These are phyloP conservation scores for Orchesella cincta DNA, from an alignment of 1,140 invertebrate species.

Conservation along the genomic window DNA sequence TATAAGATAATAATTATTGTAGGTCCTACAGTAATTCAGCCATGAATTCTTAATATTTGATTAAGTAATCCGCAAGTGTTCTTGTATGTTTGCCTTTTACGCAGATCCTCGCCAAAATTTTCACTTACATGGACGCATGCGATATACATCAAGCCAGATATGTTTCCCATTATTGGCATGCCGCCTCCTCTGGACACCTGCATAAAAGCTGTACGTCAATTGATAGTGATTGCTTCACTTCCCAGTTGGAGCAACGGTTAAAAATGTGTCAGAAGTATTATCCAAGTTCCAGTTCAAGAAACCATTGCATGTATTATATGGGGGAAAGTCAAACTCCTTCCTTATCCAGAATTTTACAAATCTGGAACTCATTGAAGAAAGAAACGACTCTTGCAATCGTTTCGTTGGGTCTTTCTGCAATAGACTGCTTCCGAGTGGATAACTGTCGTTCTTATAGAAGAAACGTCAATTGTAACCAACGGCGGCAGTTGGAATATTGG, in stretches of 20 bases:
- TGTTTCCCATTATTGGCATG: background rate
- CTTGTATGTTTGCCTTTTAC: background rate
- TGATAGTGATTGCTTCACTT: background rate
- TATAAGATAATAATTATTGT: no score
- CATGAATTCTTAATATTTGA: background rate
- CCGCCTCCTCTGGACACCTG: background rate
- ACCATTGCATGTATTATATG: background rate
- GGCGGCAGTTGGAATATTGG: conserved; percentile 21
- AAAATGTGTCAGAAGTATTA: background rate
- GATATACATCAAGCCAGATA: background rate
- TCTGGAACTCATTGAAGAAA: background rate
- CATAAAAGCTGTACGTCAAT: background rate
- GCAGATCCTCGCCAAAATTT: background rate
- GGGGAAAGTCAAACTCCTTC: background rate
- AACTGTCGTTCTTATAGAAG: background rate
- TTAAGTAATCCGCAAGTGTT: background rate
- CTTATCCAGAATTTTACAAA: background rate
- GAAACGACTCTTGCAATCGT: background rate
- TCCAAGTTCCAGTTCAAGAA: background rate
- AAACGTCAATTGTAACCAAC: background rate
- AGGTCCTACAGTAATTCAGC: background rate
- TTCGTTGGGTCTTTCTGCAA: background rate
- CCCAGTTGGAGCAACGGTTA: background rate
- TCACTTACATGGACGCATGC: background rate
- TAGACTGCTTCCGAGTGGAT: background rate